phyloP scores from a whole-genome alignment of 2,113 vertebrate species.

The Serinus canaria region DNA sequence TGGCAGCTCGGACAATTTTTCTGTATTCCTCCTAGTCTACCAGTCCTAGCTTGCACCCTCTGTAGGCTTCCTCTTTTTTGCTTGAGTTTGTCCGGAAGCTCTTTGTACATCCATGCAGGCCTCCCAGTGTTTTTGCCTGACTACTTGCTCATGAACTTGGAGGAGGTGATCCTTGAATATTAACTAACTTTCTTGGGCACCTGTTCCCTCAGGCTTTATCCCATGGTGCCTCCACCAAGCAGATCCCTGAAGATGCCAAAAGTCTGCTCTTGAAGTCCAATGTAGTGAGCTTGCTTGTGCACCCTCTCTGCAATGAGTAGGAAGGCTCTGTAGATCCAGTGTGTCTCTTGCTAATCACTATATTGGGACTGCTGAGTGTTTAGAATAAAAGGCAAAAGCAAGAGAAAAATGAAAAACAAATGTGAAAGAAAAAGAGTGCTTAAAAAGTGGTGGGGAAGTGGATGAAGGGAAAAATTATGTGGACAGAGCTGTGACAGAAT shows the following conservation, averaged over 20 bases:
- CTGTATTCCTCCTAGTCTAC: not conserved
- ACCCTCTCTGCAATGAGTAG: not conserved
- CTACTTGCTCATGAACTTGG: not conserved
- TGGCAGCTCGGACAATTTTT: fast-evolving
- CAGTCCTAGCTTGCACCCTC: not conserved
- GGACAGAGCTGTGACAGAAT: not conserved
- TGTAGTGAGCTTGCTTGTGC: not conserved
- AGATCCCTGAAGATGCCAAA: not conserved
- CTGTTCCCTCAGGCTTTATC: not conserved
- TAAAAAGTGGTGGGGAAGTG: not conserved
- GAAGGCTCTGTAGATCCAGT: not conserved
- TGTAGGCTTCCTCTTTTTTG: not conserved
- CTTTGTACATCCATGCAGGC: not conserved
- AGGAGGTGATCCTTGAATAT: not conserved
- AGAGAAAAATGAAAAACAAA: not conserved
- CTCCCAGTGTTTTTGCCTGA: not conserved
- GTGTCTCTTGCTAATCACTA: not conserved
- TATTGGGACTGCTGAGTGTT: not conserved
- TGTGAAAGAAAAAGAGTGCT: not conserved
- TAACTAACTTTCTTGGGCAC: not conserved
- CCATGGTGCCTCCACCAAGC: not conserved
- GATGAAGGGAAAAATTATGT: not conserved
- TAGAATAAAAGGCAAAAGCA: not conserved
- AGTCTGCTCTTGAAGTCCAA: not conserved
- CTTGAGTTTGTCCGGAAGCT: not conserved